phyloP scores from a whole-genome alignment of 1,140 invertebrate species.

The Drosophila insularis region DNA sequence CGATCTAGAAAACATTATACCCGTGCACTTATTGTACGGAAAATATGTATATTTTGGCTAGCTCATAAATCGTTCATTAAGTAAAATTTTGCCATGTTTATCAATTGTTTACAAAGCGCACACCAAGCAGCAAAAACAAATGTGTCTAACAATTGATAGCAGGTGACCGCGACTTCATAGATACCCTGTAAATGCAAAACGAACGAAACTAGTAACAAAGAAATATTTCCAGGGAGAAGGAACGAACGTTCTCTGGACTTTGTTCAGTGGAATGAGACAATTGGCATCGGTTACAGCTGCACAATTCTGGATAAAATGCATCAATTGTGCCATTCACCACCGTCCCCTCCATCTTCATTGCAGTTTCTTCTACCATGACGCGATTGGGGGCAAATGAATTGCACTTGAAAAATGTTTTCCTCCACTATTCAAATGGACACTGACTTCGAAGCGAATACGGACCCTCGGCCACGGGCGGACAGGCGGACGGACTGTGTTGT shows the following conservation, averaged over 20 bases:
- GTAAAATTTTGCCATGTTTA: constrained; percentile 40
- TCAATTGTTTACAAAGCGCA: constrained; percentile 24
- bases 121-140: neutral
- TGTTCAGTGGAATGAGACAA: constrained; percentile 43
- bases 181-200: neutral
- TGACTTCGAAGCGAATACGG: neutral
- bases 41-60: constrained; percentile 32
- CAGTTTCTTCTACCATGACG: constrained; percentile 39
- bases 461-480: neutral
- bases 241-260: too few species aligned
- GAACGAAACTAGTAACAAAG: too few species aligned
- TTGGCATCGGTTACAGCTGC: constrained; percentile 77
- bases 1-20: constrained; percentile 4
- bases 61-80: constrained; percentile 45
- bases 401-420: constrained; percentile 57
- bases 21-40: neutral
- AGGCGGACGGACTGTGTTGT: constrained; percentile 14
- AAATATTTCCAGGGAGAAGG: too few species aligned
- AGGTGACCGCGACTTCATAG: neutral
- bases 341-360: constrained; percentile 10
- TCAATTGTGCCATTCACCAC: constrained; percentile 27
- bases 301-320: constrained; percentile 76
- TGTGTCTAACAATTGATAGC: neutral
- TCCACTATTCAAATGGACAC: neutral
- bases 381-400: constrained; percentile 59